These are phyloP conservation scores for Sylvia borin DNA, from an alignment of 2,797 vertebrate species.

Conservation along the genomic window DNA sequence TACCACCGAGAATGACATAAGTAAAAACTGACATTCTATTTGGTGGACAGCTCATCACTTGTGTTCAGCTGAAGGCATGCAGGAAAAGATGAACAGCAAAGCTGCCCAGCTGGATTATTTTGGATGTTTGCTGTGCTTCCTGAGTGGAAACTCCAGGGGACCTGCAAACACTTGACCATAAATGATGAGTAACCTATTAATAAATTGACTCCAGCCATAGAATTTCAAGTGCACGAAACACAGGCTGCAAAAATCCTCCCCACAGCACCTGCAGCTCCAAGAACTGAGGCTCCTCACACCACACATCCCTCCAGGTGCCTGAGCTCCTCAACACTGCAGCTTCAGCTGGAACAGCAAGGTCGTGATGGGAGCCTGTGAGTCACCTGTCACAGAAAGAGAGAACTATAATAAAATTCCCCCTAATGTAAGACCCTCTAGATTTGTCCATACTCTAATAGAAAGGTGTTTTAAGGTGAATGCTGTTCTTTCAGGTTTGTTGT, in stretches of 20 bases:
- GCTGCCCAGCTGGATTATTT: not conserved
- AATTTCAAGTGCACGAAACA: not conserved
- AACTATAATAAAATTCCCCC: not conserved
- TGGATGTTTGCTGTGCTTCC: not conserved
- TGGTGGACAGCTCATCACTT: constrained; percentile 4
- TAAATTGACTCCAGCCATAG: not conserved
- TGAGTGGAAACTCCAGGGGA: not conserved
- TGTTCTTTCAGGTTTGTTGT: not conserved
- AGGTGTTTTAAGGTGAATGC: not conserved
- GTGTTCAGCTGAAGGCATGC: constrained; percentile 14
- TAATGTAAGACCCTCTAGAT: not conserved
- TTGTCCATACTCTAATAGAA: not conserved
- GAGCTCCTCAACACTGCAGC: not conserved
- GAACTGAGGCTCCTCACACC: accelerated
- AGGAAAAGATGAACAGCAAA: not conserved
- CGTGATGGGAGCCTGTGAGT: not conserved
- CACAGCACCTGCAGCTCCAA: not conserved
- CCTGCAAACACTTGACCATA: not conserved
- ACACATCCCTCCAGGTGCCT: not conserved
- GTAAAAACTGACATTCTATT: constrained; percentile 1
- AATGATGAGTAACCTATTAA: constrained; percentile 1
- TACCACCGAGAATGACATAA: not conserved
- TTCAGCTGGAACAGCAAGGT: not conserved
- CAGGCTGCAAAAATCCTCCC: not conserved
- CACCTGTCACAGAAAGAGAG: not conserved